Evolutionary conservation across 2,888 invertebrate genomes (phyloP).

Genomic region (Meliscaeva auricollis): DNA sequence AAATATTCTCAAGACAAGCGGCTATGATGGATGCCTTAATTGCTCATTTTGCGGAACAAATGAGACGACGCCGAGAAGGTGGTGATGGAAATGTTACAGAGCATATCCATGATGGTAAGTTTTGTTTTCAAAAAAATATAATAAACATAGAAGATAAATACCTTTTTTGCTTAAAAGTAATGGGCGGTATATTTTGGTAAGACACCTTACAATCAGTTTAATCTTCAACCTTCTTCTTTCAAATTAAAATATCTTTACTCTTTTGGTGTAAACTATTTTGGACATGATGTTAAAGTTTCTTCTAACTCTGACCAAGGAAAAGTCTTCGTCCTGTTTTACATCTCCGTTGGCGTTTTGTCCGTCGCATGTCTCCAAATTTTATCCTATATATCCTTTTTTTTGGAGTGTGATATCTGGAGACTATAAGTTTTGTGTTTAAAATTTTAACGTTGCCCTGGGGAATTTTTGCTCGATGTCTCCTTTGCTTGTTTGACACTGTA

Average conservation of each 20-base stretch:
- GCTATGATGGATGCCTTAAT: conserved; percentile 95
- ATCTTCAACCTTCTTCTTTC: conserved; percentile 1
- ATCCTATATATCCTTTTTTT: background rate
- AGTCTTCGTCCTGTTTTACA: background rate
- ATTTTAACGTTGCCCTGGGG: conserved; percentile 61
- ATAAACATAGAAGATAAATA: background rate
- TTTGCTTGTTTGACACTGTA: conserved; percentile 69
- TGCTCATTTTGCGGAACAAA: conserved; percentile 91
- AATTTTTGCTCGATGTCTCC: conserved; percentile 61
- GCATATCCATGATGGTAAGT: conserved; percentile 84
- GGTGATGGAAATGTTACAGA: conserved; percentile 81
- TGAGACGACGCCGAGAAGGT: conserved; percentile 87
- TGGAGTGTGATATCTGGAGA: conserved; percentile 19
- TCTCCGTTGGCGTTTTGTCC: background rate
- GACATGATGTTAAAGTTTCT: conserved; percentile 32
- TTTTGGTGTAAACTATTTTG: conserved; percentile 12
- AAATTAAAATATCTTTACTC: conserved; percentile 41
- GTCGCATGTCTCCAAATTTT: background rate
- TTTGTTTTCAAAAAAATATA: background rate
- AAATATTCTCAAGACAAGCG: conserved; percentile 88
- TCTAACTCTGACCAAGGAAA: conserved; percentile 1
- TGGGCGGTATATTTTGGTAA: background rate
- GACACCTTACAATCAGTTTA: conserved; percentile 2
- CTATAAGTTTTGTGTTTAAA: conserved; percentile 55
- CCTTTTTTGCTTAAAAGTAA: background rate